phyloP scores from a whole-genome alignment of 2,888 invertebrate species.

The Lapara coniferarum region DNA sequence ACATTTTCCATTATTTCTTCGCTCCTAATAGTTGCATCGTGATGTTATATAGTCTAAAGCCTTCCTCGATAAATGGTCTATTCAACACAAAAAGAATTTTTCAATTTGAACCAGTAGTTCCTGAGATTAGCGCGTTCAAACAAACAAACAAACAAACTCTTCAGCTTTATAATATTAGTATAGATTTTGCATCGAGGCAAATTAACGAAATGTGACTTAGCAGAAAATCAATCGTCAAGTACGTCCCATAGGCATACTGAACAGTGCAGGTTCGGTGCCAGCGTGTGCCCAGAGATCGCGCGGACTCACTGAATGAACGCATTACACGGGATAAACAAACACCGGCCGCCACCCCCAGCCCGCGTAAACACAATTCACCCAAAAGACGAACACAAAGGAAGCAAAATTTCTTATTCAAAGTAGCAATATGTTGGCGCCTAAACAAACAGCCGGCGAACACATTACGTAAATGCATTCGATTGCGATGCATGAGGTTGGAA shows the following conservation, averaged over 20 bases:
- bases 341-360: not conserved
- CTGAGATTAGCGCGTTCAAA: no score
- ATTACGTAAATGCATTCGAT: conserved; percentile 63
- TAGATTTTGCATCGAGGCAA: not conserved
- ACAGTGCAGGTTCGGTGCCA: not conserved
- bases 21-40: no score
- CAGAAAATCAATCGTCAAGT: no score
- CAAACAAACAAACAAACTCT: no score
- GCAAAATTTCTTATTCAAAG: conserved; percentile 72
- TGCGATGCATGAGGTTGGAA: conserved; percentile 53
- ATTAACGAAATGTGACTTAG: not conserved
- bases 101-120: no score
- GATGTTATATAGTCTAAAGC: no score
- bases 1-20: no score
- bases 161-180: no score
- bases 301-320: not conserved
- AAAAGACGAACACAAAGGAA: conserved; percentile 54
- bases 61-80: no score
- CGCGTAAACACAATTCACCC: conserved; percentile 46
- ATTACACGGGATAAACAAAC: conserved; percentile 13
- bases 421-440: conserved; percentile 74
- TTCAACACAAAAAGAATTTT: no score
- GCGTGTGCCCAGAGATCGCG: not conserved
- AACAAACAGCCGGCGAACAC: conserved; percentile 60
- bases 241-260: not conserved